A percentile compares a stretch with the other conserved stretches of the same genome.
Evolutionary conservation across 2,888 invertebrate species (phyloP).

Genomic region (Eupsilia transversa): DNA sequence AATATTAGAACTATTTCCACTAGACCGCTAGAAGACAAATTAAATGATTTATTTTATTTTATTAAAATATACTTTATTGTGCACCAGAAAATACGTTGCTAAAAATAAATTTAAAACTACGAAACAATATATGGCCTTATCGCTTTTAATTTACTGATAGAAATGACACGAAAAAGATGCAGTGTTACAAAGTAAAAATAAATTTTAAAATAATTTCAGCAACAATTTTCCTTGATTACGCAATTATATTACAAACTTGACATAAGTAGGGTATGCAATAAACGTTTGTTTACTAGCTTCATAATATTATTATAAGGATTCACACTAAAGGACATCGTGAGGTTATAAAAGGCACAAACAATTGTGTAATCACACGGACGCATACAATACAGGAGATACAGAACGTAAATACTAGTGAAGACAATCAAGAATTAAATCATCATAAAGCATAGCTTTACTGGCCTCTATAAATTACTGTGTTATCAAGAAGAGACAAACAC

Average conservation of each 20-base stretch:
- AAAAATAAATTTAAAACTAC: no score
- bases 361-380: constrained; percentile 80
- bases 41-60: no score
- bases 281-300: constrained; percentile 65
- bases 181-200: neutral
- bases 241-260: constrained; percentile 46
- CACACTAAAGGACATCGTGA: constrained; percentile 76
- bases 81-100: no score
- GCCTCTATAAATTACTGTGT: constrained; percentile 86
- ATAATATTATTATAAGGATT: constrained; percentile 75
- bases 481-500: constrained; percentile 83
- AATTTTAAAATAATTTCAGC: constrained; percentile 16
- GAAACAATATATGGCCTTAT: no score
- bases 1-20: neutral
- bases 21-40: neutral
- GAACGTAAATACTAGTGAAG: constrained; percentile 79
- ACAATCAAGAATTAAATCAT: constrained; percentile 86
- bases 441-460: constrained; percentile 85
- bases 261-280: constrained; percentile 66
- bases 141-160: no score
- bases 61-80: no score
- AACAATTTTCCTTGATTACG: constrained; percentile 52
- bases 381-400: constrained; percentile 72
- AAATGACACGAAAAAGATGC: neutral
- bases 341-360: constrained; percentile 70